Percentiles rank a stretch among this genome's conserved stretches.
Conservation (phyloP, 2,888 invertebrate species). For the Eupeodes luniger region DNA sequence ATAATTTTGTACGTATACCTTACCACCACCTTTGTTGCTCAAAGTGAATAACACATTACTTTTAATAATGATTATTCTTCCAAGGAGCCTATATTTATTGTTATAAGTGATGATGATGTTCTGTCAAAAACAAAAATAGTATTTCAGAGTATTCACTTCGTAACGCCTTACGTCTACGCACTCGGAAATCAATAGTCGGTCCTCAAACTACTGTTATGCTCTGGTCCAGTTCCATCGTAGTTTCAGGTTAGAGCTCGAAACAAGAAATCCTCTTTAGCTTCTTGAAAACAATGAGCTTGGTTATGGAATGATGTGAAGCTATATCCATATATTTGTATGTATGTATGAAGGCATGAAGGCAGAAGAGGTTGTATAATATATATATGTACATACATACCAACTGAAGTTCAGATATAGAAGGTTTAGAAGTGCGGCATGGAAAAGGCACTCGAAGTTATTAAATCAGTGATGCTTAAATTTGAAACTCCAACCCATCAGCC, state of each 20-base stretch:
- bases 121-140: constrained; percentile 41
- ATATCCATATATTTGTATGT: too few relatives aligned
- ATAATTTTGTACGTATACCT: too few relatives aligned
- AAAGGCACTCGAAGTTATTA: constrained; percentile 61
- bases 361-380: too few relatives aligned
- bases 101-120: constrained; percentile 52
- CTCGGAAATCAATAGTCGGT: constrained; percentile 59
- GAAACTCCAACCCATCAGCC: constrained; percentile 40
- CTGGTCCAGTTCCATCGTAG: not conserved
- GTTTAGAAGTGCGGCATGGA: not conserved
- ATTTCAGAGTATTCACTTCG: constrained; percentile 28
- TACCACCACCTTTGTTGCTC: too few relatives aligned
- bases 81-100: not conserved
- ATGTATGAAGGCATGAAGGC: too few relatives aligned
- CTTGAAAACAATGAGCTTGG: not conserved
- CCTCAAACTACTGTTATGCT: not conserved
- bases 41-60: constrained; percentile 44
- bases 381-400: not conserved
- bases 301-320: not conserved
- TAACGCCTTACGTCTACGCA: not conserved
- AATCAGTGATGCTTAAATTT: constrained; percentile 74
- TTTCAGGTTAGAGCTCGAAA: not conserved
- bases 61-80: constrained; percentile 19
- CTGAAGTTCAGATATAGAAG: not conserved
- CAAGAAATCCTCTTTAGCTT: constrained; percentile 45